Conservation (phyloP, 2,797 vertebrate species). For the Myotis findleyi region DNA sequence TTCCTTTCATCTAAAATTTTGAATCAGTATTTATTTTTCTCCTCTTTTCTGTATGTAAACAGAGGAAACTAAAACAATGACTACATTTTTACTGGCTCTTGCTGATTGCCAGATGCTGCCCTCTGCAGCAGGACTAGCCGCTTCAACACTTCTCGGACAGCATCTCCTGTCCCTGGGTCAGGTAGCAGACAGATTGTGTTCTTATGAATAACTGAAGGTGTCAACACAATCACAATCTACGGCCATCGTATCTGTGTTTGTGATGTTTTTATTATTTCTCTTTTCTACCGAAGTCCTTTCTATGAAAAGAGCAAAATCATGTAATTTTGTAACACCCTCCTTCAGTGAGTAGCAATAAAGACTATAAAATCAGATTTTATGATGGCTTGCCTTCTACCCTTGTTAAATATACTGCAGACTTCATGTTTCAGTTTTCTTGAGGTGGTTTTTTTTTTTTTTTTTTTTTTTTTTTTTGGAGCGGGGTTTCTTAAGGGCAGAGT, state of each 20-base stretch:
- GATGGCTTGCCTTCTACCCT: not conserved
- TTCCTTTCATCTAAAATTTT: constrained; percentile 52
- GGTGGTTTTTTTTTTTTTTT: not conserved
- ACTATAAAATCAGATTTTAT: constrained; percentile 33
- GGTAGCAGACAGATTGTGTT: not conserved
- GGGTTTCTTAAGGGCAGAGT: not conserved
- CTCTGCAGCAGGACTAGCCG: not conserved
- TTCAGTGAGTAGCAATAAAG: not conserved
- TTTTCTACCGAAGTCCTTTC: not conserved
- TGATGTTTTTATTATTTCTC: constrained; percentile 28
- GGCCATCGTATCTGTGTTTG: not conserved
- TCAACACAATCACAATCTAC: not conserved
- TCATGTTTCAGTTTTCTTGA: not conserved
- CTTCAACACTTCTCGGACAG: not conserved
- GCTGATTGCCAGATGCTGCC: not conserved
- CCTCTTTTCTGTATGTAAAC: constrained; percentile 21
- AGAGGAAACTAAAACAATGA: constrained; percentile 17
- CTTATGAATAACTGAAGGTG: not conserved
- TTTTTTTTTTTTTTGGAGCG: not conserved
- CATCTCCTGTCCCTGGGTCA: not conserved
- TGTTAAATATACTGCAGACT: not conserved
- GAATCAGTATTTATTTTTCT: not conserved
- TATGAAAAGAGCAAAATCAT: constrained; percentile 7
- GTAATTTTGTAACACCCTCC: not conserved
- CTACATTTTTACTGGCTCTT: not conserved